These are phyloP conservation scores for Phocoena phocoena DNA, from an alignment of 2,113 vertebrate species.

Conservation along the genomic window DNA sequence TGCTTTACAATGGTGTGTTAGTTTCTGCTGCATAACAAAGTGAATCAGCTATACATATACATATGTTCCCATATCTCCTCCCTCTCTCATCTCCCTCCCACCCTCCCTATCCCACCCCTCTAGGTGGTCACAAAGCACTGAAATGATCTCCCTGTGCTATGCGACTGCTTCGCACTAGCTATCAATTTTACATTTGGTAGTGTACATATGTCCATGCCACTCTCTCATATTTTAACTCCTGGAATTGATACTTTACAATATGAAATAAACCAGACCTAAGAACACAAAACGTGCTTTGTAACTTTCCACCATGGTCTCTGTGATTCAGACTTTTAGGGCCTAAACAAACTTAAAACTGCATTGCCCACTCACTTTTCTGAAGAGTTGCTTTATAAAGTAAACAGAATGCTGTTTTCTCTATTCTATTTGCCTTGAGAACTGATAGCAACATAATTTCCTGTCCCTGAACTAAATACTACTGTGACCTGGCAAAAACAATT, in stretches of 20 bases:
- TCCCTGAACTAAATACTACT: neutral
- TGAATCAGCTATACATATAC: no score
- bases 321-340: neutral
- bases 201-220: no score
- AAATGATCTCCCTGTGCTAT: no score
- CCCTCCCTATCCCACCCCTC: no score
- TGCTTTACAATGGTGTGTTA: no score
- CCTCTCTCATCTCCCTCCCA: no score
- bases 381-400: neutral
- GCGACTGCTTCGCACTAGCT: no score
- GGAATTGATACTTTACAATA: neutral
- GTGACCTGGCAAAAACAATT: neutral
- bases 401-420: neutral
- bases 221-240: neutral
- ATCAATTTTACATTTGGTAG: no score
- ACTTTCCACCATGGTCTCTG: neutral
- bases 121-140: no score
- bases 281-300: neutral
- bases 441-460: neutral
- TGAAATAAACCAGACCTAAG: neutral
- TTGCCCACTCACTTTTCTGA: neutral
- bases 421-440: neutral
- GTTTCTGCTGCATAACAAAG: no score
- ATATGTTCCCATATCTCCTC: no score
- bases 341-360: neutral